phyloP scores from a whole-genome alignment of 2,113 vertebrate genomes.

The Stegastes partitus region DNA sequence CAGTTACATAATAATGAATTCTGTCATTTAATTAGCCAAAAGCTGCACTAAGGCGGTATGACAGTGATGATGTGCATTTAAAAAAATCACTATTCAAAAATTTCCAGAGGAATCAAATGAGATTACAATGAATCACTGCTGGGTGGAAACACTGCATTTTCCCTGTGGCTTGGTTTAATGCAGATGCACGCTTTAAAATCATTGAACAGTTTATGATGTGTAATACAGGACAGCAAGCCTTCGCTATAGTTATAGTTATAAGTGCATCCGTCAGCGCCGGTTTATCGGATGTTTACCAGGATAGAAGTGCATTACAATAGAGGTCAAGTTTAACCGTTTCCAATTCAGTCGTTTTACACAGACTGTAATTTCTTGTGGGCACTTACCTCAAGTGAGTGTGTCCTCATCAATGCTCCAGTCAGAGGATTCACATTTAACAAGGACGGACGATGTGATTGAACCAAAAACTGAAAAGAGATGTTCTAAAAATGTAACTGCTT shows the following conservation, averaged over 20 bases:
- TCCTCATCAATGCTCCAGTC: too few relatives aligned
- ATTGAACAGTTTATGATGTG: too few relatives aligned
- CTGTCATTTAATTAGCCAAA: conserved; percentile 41
- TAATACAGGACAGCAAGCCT: too few relatives aligned
- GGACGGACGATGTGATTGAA: neutral
- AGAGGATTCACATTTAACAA: too few relatives aligned
- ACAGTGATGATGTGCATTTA: neutral
- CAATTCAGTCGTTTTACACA: neutral
- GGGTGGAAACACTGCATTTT: neutral
- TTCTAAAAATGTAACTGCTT: neutral
- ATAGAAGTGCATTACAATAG: neutral
- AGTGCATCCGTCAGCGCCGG: neutral
- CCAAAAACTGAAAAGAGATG: neutral
- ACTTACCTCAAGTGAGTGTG: too few relatives aligned
- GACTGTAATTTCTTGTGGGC: neutral
- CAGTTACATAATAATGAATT: conserved; percentile 37
- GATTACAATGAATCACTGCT: neutral
- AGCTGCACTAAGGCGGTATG: conserved; percentile 20
- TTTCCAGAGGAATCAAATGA: neutral
- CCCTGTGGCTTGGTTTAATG: too few relatives aligned
- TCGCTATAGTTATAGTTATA: too few relatives aligned
- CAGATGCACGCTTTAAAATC: too few relatives aligned
- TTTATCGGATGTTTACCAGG: neutral
- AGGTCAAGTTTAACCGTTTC: conserved; percentile 14
- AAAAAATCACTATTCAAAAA: neutral